Evolutionary conservation across 2,888 invertebrate genomes (phyloP).

Genomic region (Cheilosia pagana): DNA sequence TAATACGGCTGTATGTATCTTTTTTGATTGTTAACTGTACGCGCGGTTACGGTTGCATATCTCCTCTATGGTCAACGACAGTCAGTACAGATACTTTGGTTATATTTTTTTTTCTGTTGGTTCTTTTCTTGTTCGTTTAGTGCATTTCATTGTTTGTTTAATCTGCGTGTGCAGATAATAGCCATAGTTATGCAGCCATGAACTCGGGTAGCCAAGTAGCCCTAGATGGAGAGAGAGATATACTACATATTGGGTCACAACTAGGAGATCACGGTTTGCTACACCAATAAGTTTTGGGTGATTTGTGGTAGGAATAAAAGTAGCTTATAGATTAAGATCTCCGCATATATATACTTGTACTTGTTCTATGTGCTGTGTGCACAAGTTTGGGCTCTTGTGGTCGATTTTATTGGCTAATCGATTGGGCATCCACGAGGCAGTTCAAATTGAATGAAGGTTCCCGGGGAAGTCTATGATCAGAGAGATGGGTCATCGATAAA

Average conservation of each 20-base stretch:
- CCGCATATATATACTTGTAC: no score
- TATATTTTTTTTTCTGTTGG: no score
- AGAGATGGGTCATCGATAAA: no score
- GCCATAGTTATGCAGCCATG: constrained; percentile 50
- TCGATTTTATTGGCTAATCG: constrained; percentile 64
- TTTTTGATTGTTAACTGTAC: constrained; percentile 26
- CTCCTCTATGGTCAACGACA: constrained; percentile 44
- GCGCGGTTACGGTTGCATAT: constrained; percentile 35
- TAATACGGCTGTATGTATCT: not conserved
- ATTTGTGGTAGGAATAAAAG: constrained; percentile 50
- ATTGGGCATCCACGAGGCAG: constrained; percentile 41
- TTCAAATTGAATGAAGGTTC: not conserved
- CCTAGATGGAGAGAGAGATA: constrained; percentile 63
- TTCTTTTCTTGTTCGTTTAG: constrained; percentile 28
- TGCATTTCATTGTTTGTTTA: constrained; percentile 70
- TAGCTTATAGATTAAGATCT: constrained; percentile 67
- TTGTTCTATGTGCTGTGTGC: not conserved
- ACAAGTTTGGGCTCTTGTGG: constrained; percentile 17
- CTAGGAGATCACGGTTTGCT: constrained; percentile 37
- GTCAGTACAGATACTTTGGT: no score
- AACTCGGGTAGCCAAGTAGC: constrained; percentile 66
- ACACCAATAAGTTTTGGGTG: constrained; percentile 67
- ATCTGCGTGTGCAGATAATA: constrained; percentile 68
- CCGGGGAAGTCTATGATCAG: no score
- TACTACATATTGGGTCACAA: constrained; percentile 45